These are phyloP conservation scores for Xestia c-nigrum DNA, from an alignment of 2,888 invertebrate species.

Conservation along the genomic window DNA sequence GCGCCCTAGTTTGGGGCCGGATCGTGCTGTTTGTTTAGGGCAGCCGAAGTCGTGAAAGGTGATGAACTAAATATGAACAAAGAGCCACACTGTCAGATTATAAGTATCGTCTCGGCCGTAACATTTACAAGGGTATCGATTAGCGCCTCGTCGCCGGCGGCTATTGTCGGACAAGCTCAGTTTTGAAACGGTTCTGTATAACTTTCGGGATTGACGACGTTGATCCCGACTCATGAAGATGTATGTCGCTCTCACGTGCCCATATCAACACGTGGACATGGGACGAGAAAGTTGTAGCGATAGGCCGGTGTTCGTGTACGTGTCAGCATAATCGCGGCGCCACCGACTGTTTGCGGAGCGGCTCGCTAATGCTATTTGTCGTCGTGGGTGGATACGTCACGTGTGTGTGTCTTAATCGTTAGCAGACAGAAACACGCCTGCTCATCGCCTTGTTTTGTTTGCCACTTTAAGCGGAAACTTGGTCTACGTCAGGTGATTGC, in stretches of 20 bases:
- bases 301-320: constrained; percentile 72
- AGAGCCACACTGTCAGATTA: constrained; percentile 77
- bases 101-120: constrained; percentile 77
- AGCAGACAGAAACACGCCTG: constrained; percentile 83
- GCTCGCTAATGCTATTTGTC: constrained; percentile 87
- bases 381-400: constrained; percentile 82
- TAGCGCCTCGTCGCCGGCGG: constrained; percentile 64
- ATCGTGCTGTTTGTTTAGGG: constrained; percentile 89
- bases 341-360: constrained; percentile 84
- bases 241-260: constrained; percentile 74
- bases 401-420: constrained; percentile 88
- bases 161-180: constrained; percentile 62
- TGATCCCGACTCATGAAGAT: constrained; percentile 76
- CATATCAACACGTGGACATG: constrained; percentile 77
- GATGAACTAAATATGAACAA: constrained; percentile 86
- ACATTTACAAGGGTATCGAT: constrained; percentile 74
- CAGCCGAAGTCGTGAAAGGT: constrained; percentile 81
- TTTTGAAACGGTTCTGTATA: constrained; percentile 66
- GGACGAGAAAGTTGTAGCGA: constrained; percentile 76
- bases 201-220: constrained; percentile 72
- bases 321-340: constrained; percentile 84
- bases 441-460: constrained; percentile 84
- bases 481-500: constrained; percentile 81
- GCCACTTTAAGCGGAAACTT: constrained; percentile 83
- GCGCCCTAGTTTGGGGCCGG: constrained; percentile 88